These are phyloP conservation scores for Dipus sagitta DNA, from an alignment of 2,797 vertebrate species.

Conservation along the genomic window DNA sequence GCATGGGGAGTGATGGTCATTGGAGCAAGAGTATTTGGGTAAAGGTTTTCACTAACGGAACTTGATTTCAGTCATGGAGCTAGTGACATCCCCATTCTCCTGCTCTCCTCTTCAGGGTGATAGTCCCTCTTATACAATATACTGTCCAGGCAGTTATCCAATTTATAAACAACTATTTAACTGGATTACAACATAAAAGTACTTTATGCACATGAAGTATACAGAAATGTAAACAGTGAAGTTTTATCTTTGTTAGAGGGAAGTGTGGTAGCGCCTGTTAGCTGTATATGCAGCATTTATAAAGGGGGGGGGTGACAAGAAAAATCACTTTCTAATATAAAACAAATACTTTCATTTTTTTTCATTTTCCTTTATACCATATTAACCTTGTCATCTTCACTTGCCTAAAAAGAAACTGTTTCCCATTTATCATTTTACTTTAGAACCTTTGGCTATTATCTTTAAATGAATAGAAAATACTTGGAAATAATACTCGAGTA, in stretches of 20 bases:
- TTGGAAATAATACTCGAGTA: neutral
- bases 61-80: neutral
- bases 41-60: neutral
- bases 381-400: slow-evolving; percentile 56
- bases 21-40: neutral
- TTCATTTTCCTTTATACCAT: slow-evolving; percentile 19
- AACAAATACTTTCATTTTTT: slow-evolving; percentile 16
- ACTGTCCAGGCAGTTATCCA: slow-evolving; percentile 20
- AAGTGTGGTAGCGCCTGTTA: slow-evolving; percentile 16
- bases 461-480: slow-evolving; percentile 40
- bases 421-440: slow-evolving; percentile 38
- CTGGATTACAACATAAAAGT: slow-evolving; percentile 41
- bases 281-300: neutral
- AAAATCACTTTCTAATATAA: slow-evolving; percentile 45
- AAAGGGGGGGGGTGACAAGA: neutral
- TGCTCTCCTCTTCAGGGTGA: neutral
- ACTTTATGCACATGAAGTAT: neutral
- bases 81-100: neutral
- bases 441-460: neutral
- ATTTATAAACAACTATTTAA: slow-evolving; percentile 19
- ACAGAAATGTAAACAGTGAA: neutral
- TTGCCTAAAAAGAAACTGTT: neutral
- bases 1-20: accelerated
- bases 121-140: neutral
- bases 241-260: slow-evolving; percentile 46